Evolutionary conservation across 2,797 vertebrate genomes (phyloP).

Genomic region (Acanthis flammea): DNA sequence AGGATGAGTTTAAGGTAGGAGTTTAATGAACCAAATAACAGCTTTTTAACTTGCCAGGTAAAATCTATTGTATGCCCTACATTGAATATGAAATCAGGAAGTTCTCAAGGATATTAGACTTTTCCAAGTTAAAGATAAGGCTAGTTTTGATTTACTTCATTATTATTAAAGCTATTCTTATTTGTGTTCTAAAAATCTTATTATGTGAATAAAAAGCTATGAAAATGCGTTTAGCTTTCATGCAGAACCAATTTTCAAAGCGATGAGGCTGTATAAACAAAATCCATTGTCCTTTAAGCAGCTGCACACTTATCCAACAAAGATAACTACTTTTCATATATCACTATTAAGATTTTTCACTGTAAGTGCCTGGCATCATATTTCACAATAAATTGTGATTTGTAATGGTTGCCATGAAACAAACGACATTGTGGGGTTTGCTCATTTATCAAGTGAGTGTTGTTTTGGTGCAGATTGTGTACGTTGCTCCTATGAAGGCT

Average conservation of each 20-base stretch:
- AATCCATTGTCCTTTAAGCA: conserved; percentile 76
- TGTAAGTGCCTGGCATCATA: conserved; percentile 76
- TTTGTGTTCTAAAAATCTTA: conserved; percentile 68
- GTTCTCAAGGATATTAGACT: conserved; percentile 49
- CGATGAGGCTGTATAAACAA: conserved; percentile 70
- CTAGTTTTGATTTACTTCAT: conserved; percentile 60
- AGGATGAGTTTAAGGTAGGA: conserved; percentile 96
- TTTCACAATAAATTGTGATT: conserved; percentile 87
- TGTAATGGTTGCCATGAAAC: conserved; percentile 83
- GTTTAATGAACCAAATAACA: conserved; percentile 18
- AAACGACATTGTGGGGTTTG: conserved; percentile 78
- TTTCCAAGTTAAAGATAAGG: conserved; percentile 35
- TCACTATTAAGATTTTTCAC: conserved; percentile 84
- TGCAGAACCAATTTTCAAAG: conserved; percentile 71
- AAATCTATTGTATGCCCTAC: neutral
- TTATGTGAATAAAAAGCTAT: conserved; percentile 66
- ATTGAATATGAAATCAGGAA: conserved; percentile 27
- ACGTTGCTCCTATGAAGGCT: conserved; percentile 99
- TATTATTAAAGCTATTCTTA: conserved; percentile 42
- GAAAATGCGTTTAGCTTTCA: conserved; percentile 69
- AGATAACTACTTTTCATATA: conserved; percentile 83
- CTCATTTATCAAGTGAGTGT: conserved; percentile 86
- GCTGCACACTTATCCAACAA: conserved; percentile 68
- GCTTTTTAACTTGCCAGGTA: conserved; percentile 37
- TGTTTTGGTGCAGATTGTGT: conserved; percentile 88